phyloP scores from a whole-genome alignment of 2,888 invertebrate species.

The Schizotus pectinicornis region DNA sequence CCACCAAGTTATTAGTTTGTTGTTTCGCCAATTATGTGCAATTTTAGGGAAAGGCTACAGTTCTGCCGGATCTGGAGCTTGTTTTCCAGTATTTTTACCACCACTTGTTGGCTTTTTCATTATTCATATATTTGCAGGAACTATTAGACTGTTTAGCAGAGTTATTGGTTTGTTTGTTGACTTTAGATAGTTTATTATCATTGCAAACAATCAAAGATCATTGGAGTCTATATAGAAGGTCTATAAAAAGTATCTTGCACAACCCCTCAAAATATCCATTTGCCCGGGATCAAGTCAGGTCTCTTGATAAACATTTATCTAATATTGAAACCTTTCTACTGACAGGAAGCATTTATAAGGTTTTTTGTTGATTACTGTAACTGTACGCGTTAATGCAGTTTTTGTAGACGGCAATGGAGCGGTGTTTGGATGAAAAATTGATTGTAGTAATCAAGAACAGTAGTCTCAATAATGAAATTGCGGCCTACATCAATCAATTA shows the following conservation, averaged over 20 bases:
- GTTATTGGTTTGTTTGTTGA: conserved; percentile 68
- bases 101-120: conserved; percentile 5
- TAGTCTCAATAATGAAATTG: conserved; percentile 65
- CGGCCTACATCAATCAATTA: conserved; percentile 69
- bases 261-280: conserved; percentile 68
- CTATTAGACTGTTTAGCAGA: conserved; percentile 67
- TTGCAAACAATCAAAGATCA: conserved; percentile 66
- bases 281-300: conserved; percentile 67
- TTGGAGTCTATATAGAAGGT: conserved; percentile 80
- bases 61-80: conserved; percentile 45
- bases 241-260: conserved; percentile 71
- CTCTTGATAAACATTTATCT: conserved; percentile 73
- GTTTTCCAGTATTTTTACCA: conserved; percentile 50
- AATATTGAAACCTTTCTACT: conserved; percentile 72
- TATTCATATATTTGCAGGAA: conserved; percentile 52
- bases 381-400: not conserved
- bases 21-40: conserved; percentile 77
- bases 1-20: conserved; percentile 72
- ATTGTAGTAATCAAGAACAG: conserved; percentile 51
- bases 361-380: conserved; percentile 45
- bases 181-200: conserved; percentile 72
- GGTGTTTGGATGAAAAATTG: conserved; percentile 49
- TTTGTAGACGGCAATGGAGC: conserved; percentile 51
- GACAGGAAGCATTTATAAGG: conserved; percentile 74
- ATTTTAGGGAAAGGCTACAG: conserved; percentile 64